Base-by-base conservation (phyloP, 2,888 invertebrate species). In the Melipona bicolor region DNA sequence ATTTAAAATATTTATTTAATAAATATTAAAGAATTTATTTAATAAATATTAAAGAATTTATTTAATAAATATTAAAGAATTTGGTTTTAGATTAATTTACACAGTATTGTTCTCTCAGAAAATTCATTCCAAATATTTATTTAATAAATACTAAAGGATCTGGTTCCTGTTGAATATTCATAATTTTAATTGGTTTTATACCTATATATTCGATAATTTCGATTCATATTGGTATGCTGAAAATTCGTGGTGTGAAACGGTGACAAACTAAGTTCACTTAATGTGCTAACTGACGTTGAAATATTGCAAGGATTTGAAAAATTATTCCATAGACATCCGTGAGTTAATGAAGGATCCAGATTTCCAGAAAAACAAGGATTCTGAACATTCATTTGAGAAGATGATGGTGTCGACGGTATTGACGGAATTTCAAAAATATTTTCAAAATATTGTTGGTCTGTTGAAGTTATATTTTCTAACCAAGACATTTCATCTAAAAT, bases 171-270 rank as follows among this genome's bases (percentile, higher is more conserved):
- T 6, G 9, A 43, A 9, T 43, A 2, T 43, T 32, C 49, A 43
- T 24, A 19, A 50, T 50, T 68, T 5, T 32, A 5, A n/a, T 27
- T 56, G 67, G 2, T 21, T 75, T 56, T 52, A 15, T 81, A 89
- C 92, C 92, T 92, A 81, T 82, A 81, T 9, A 72, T 59, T 70
- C 85, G 79, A 82, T 89, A 88, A 83, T 89, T 89, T n/a, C 90
- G 86, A 65, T 86, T 91, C 3, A n/a, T 36, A 24, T 91, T 87
- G 4, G 72, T 27, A 65, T 76, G 77, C 43, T 90, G 89, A 5
- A 68, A 21, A 62, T 81, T 79, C 4, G 56, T 54, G 27, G 61
- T 49, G n/a, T 36, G 79, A 43, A 77, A 36, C 21, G 85, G 56
- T 13, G 73, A 4, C 15, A 82, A 9, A 71, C 49, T 59, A 49